Evolutionary conservation across 1,140 invertebrate genomes (phyloP), one percentile per base, ranked within the genome.

Genomic region (Carcinoscorpius rotundicauda): DNA sequence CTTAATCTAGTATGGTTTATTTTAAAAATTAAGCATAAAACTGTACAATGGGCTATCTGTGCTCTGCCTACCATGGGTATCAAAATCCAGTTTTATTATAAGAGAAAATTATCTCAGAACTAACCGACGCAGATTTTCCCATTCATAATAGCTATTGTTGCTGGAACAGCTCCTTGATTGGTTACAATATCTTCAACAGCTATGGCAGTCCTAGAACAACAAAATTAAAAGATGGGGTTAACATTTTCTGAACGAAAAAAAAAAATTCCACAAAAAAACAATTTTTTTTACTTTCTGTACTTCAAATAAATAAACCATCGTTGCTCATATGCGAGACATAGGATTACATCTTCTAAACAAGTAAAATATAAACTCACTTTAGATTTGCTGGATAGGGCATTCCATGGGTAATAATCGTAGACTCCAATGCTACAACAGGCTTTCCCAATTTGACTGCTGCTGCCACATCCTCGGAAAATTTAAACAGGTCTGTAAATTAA

Each of bases 401-500:
- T 57, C 97, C 97, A 80, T 99, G 97, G 3, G 95, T 98, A 58
- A 99, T 93, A 60, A 99, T 96, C 4, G 97, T 95, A 9, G 92
- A 95, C 81, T 99, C 97, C 67, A 99, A 78, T 4, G 95, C 94
- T 5, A 99, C 92, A 62, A 98, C 82, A 3, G 92, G 86, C 68
- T 80, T 74, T 4, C 77, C 74, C 61, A 79, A 78, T 57, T 75
- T 73, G 52, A 86, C 78, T 6, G 85, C 86, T 48, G 73, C 61
- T 8, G 66, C 68, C 56, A 90, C 83, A 72, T 67, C 68, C 29
- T 65, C 55, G 51, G 63, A 62, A 29, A 66, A 5, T 48, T 64
- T 60, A n/a, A 68, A 51, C 4, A 66, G 57, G 56, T 56, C 67
- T 66, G 57, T 53, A 64, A 60, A 29, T 29, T 29, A 29, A 29